These are phyloP conservation scores for Brassicogethes aeneus DNA, from an alignment of 2,888 invertebrate species.

Conservation along the genomic window DNA sequence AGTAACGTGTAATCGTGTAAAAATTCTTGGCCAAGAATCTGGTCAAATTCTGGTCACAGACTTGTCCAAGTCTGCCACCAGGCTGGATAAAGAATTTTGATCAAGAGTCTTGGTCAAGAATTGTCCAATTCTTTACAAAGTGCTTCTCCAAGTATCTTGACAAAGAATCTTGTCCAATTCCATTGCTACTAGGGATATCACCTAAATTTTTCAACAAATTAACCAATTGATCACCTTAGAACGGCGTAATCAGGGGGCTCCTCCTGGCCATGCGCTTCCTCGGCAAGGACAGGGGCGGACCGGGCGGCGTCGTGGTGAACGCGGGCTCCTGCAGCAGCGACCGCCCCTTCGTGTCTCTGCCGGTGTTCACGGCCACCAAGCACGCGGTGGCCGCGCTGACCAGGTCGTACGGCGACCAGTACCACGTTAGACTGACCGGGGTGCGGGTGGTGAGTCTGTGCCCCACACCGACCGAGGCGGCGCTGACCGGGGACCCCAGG, in stretches of 20 bases:
- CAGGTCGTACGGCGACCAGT: conserved; percentile 65
- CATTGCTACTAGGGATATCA: too few species aligned
- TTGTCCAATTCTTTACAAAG: too few species aligned
- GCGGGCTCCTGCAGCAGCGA: conserved; percentile 64
- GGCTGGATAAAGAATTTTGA: too few species aligned
- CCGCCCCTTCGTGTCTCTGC: conserved; percentile 61
- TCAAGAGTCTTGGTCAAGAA: too few species aligned
- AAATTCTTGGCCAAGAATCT: too few species aligned
- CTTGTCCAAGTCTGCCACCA: too few species aligned
- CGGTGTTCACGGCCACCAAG: conserved; percentile 70
- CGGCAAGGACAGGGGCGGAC: conserved; percentile 66
- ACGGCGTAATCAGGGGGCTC: conserved; percentile 68
- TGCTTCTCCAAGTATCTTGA: too few species aligned
- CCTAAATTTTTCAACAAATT: too few species aligned
- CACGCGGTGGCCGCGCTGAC: conserved; percentile 67
- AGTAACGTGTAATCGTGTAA: too few species aligned
- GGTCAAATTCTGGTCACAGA: too few species aligned
- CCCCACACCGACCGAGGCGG: conserved; percentile 59
- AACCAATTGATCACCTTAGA: conserved; percentile 45
- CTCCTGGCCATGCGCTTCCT: conserved; percentile 65
- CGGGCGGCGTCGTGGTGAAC: conserved; percentile 68
- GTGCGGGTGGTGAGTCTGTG: conserved; percentile 63
- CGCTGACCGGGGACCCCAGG: conserved; percentile 56
- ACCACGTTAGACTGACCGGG: conserved; percentile 63
- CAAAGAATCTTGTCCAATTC: too few species aligned